These are phyloP conservation scores for Rhynchonycteris naso DNA, from an alignment of 2,797 vertebrate species.

Conservation along the genomic window DNA sequence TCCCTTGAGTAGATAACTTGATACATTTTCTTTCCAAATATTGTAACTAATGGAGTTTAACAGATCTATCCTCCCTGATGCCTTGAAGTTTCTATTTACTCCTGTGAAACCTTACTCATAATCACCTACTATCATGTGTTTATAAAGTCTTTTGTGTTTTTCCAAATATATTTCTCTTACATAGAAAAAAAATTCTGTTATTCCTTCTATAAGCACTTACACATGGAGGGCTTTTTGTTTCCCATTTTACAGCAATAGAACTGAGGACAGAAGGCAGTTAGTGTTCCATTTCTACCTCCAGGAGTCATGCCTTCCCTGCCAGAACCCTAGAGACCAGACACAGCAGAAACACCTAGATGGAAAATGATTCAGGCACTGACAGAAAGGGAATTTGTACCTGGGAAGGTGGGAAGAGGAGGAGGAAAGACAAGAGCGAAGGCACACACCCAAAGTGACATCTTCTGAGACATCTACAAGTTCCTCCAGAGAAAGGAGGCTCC, in stretches of 20 bases:
- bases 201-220: neutral
- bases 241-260: slow-evolving; percentile 41
- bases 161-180: neutral
- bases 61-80: neutral
- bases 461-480: neutral
- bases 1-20: neutral
- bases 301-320: fast-evolving
- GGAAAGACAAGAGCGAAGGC: neutral
- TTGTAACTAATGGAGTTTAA: neutral
- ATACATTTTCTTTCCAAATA: neutral
- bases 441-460: neutral
- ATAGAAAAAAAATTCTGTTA: neutral
- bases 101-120: neutral
- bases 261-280: neutral
- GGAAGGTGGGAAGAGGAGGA: neutral
- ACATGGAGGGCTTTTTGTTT: neutral
- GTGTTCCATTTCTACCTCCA: neutral
- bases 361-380: neutral
- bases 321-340: neutral
- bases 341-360: neutral
- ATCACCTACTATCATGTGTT: neutral
- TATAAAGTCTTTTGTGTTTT: neutral
- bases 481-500: too few species aligned
- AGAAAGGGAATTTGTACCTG: neutral
- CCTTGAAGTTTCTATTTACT: neutral